Evolutionary conservation across 2,888 invertebrate species (phyloP).

Genomic region (Bombyx huttoni): DNA sequence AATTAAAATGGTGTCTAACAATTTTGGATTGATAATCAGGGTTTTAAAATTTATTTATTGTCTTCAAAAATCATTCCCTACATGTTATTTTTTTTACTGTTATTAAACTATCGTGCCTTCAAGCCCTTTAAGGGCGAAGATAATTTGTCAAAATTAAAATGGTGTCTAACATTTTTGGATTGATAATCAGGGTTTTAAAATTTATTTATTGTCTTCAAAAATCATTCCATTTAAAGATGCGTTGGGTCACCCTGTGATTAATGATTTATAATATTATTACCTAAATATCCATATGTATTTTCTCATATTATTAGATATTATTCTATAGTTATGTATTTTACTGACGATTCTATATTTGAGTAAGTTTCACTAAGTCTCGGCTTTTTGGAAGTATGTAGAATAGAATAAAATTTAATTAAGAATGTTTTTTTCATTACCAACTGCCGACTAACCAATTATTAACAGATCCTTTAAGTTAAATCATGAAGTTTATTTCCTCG

Average conservation of each 20-base stretch:
- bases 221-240: conserved; percentile 55
- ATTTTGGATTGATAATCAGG: conserved; percentile 23
- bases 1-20: conserved; percentile 26
- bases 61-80: conserved; percentile 47
- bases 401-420: conserved; percentile 31
- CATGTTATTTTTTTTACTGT: conserved; percentile 8
- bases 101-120: conserved; percentile 35
- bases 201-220: conserved; percentile 33
- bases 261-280: conserved; percentile 24
- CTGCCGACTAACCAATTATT: neutral
- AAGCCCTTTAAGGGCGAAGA: conserved; percentile 27
- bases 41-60: conserved; percentile 31
- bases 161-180: conserved; percentile 25
- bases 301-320: conserved; percentile 29
- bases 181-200: conserved; percentile 23
- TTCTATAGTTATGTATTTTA: conserved; percentile 14
- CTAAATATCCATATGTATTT: neutral
- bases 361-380: conserved; percentile 49
- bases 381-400: conserved; percentile 60
- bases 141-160: conserved; percentile 16
- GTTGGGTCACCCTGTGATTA: conserved; percentile 59
- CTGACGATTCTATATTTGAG: conserved; percentile 37
- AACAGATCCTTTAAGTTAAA: too few relatives aligned
- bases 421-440: neutral
- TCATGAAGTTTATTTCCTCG: too few relatives aligned